Evolutionary conservation across 2,797 vertebrate species (phyloP).

Genomic region (Apogon hyalosoma): DNA sequence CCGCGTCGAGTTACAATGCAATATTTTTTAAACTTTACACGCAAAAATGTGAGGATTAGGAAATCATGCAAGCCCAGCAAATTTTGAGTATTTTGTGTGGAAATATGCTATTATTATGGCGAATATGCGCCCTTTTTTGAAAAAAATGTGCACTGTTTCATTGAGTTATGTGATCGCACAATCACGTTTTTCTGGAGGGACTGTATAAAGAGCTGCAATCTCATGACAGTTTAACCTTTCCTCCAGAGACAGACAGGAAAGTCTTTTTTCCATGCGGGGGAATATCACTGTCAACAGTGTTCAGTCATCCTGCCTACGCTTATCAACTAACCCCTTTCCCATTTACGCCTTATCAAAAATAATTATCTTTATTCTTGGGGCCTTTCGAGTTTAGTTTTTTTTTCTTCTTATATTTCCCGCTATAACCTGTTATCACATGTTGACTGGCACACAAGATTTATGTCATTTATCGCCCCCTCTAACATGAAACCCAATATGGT

Average conservation of each 20-base stretch:
- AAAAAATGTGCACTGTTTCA: no score
- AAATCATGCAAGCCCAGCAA: no score
- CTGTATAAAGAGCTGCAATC: not conserved
- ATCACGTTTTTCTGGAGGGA: no score
- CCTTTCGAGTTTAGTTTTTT: slow-evolving; percentile 22
- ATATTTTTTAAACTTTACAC: no score
- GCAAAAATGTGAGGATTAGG: no score
- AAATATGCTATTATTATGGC: no score
- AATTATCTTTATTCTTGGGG: slow-evolving; percentile 76
- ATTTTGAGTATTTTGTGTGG: no score
- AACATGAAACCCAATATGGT: slow-evolving; percentile 60
- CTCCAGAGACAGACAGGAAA: slow-evolving; percentile 11
- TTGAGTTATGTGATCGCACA: no score
- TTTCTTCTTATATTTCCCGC: slow-evolving; percentile 23
- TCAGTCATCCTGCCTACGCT: slow-evolving; percentile 60
- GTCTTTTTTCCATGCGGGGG: slow-evolving; percentile 31
- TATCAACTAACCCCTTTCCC: slow-evolving; percentile 77
- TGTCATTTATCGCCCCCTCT: slow-evolving; percentile 64
- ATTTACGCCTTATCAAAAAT: slow-evolving; percentile 77
- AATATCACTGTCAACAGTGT: slow-evolving; percentile 62
- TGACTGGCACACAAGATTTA: slow-evolving; percentile 64
- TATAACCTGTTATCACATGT: slow-evolving; percentile 71
- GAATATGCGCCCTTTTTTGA: no score
- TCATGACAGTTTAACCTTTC: slow-evolving; percentile 13
- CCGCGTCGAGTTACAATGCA: no score